Evolutionary conservation across 2,888 invertebrate species (phyloP).

Genomic region (Morpho achilles): DNA sequence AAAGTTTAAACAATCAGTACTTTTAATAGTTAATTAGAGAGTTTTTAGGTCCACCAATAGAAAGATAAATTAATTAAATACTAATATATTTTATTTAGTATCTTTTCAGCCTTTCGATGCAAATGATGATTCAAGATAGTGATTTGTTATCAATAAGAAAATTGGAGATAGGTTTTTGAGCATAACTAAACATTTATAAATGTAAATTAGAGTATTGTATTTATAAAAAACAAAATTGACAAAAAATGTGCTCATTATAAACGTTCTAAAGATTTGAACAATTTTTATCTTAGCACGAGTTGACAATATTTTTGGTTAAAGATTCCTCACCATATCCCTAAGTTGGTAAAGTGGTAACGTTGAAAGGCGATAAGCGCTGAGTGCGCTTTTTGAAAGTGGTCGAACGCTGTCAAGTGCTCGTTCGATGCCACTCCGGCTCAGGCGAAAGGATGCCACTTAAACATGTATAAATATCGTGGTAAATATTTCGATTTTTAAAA

Average conservation of each 20-base stretch:
- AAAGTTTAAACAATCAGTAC: too few relatives aligned
- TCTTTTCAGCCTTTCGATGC: too few relatives aligned
- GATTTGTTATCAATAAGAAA: too few relatives aligned
- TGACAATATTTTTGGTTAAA: constrained; percentile 16
- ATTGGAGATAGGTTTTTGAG: too few relatives aligned
- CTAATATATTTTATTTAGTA: too few relatives aligned
- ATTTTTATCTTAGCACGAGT: constrained; percentile 7
- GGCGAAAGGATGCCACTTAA: constrained; percentile 33
- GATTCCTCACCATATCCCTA: constrained; percentile 16
- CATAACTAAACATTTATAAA: not conserved
- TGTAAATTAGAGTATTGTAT: too few relatives aligned
- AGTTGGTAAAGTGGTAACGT: constrained; percentile 38
- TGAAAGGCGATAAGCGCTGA: constrained; percentile 60
- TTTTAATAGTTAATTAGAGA: too few relatives aligned
- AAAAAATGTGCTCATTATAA: too few relatives aligned
- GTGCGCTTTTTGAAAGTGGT: constrained; percentile 55
- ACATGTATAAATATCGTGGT: constrained; percentile 30
- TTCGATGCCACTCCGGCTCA: constrained; percentile 29
- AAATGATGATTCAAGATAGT: too few relatives aligned
- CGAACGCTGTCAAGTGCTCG: constrained; percentile 54
- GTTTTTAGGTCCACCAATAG: too few relatives aligned
- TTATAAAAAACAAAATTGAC: too few relatives aligned
- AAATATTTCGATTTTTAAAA: constrained; percentile 4
- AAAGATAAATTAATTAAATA: too few relatives aligned
- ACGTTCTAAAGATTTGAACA: not conserved